Evolutionary conservation across 2,888 invertebrate genomes (phyloP).

Genomic region (Timema podura): DNA sequence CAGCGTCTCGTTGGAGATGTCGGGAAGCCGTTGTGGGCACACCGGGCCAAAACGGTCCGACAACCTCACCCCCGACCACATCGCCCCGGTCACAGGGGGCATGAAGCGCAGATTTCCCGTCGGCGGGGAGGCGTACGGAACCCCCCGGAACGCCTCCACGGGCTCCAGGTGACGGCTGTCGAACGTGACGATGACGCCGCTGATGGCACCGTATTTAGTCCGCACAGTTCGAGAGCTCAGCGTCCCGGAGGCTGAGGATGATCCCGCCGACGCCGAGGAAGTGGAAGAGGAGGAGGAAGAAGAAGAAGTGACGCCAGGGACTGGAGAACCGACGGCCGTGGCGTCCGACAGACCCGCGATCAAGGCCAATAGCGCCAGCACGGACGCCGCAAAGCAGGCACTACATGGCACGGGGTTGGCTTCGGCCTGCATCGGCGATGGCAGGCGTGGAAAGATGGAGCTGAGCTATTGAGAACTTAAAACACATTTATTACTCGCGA

Average conservation of each 20-base stretch:
- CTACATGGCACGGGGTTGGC: no score
- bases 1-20: slow-evolving; percentile 78
- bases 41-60: slow-evolving; percentile 86
- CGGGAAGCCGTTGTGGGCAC: slow-evolving; percentile 87
- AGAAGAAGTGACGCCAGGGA: no score
- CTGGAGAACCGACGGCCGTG: no score
- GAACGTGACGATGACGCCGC: slow-evolving; percentile 78
- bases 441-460: no score
- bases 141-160: slow-evolving; percentile 88
- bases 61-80: slow-evolving; percentile 85
- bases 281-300: no score
- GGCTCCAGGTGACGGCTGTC: slow-evolving; percentile 78
- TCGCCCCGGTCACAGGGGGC: slow-evolving; percentile 91
- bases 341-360: no score
- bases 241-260: slow-evolving; percentile 24
- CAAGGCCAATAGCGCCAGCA: no score
- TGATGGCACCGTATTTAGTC: slow-evolving; percentile 83
- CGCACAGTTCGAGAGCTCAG: slow-evolving; percentile 78
- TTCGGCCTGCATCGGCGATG: no score
- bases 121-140: slow-evolving; percentile 93
- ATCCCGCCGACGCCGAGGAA: no score
- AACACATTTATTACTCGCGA: no score
- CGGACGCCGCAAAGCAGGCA: no score
- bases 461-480: no score
- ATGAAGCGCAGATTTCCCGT: slow-evolving; percentile 86